Conservation (phyloP, 2,113 vertebrate species). For the Oreochromis spilurus region DNA sequence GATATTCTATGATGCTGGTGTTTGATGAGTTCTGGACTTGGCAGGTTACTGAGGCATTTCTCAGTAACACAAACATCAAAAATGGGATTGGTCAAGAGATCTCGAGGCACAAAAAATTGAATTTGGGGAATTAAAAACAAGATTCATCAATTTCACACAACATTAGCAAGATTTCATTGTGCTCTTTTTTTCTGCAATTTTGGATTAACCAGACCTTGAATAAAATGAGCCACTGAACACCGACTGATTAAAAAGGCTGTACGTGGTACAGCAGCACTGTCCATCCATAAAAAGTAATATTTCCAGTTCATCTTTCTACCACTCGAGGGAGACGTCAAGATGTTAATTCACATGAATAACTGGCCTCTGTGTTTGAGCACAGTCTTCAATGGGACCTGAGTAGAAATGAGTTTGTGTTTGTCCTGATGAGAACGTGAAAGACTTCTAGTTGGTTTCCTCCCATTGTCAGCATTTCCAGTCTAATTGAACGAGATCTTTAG, state of each 20-base stretch:
- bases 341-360: not conserved
- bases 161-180: not conserved
- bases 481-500: not conserved
- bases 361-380: not conserved
- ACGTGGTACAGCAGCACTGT: not conserved
- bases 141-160: not conserved
- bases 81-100: not conserved
- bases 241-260: not conserved
- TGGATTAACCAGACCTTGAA: not conserved
- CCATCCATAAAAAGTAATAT: not conserved
- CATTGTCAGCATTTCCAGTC: not conserved
- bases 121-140: not conserved
- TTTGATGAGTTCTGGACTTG: not conserved
- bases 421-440: not conserved
- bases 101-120: not conserved
- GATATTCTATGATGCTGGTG: not conserved
- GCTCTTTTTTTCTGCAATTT: not conserved
- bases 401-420: not conserved
- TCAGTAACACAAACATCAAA: not conserved
- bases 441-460: not conserved
- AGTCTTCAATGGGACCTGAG: not conserved
- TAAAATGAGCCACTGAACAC: not conserved
- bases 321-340: not conserved
- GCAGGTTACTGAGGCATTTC: not conserved
- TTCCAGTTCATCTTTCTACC: not conserved